These are phyloP conservation scores for Dendrolimus kikuchii DNA, from an alignment of 1,140 invertebrate genomes.

Conservation along the genomic window DNA sequence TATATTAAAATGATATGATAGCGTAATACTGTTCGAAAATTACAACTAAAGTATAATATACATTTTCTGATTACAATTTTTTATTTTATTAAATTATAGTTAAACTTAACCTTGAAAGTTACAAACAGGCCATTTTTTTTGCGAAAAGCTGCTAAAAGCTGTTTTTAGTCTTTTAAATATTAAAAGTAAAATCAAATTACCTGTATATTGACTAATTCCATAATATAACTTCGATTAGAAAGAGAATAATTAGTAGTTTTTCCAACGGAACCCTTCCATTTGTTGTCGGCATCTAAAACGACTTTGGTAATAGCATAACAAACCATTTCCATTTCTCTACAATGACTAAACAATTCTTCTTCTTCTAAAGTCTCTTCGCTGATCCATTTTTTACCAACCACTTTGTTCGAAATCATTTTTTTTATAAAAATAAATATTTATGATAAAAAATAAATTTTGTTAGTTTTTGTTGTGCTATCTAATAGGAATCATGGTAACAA, in stretches of 20 bases:
- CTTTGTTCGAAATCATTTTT: constrained; percentile 40
- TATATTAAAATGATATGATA: too few species aligned
- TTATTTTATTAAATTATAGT: too few species aligned
- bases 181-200: constrained; percentile 27
- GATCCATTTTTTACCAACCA: constrained; percentile 52
- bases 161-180: constrained; percentile 1
- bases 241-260: constrained; percentile 37
- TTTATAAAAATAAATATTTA: constrained; percentile 13
- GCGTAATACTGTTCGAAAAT: too few species aligned
- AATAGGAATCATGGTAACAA: constrained; percentile 35
- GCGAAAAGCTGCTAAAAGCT: constrained; percentile 3
- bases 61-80: too few species aligned
- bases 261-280: constrained; percentile 44
- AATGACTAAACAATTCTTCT: constrained; percentile 49
- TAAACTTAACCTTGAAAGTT: too few species aligned
- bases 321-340: constrained; percentile 51
- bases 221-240: constrained; percentile 60
- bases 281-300: constrained; percentile 53
- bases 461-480: constrained; percentile 26
- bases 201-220: constrained; percentile 68
- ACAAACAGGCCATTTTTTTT: too few species aligned
- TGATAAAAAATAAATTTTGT: constrained; percentile 23
- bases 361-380: constrained; percentile 52
- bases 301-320: constrained; percentile 61
- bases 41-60: too few species aligned